phyloP scores from a whole-genome alignment of 2,113 vertebrate genomes.

The Raphicerus campestris region DNA sequence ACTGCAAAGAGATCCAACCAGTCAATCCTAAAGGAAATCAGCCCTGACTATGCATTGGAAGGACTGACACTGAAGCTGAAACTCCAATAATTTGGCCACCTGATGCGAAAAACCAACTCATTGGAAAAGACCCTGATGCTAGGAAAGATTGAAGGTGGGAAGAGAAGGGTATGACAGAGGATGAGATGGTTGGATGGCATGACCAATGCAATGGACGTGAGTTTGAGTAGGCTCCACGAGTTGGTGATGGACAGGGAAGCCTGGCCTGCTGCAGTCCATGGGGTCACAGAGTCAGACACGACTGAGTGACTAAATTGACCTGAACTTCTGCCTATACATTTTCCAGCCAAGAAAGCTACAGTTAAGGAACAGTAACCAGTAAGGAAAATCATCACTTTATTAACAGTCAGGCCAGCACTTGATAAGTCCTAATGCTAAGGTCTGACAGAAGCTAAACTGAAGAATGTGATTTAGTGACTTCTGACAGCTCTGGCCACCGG shows the following conservation, averaged over 20 bases:
- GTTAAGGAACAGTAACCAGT: neutral
- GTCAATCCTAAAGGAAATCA: neutral
- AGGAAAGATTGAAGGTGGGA: neutral
- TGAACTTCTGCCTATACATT: neutral
- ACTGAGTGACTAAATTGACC: neutral
- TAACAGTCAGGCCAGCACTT: neutral
- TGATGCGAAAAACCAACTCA: neutral
- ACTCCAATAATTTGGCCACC: neutral
- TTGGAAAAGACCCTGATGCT: neutral
- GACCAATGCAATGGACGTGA: neutral
- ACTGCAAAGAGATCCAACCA: neutral
- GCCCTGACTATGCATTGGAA: neutral
- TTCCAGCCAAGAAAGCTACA: constrained; percentile 4
- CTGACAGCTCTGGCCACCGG: neutral
- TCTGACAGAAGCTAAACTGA: neutral
- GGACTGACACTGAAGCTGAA: neutral
- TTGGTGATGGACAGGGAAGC: neutral
- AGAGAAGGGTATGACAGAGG: neutral
- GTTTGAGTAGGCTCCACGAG: neutral
- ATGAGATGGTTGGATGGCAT: neutral
- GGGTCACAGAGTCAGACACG: neutral
- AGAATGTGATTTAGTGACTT: neutral
- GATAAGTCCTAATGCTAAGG: neutral
- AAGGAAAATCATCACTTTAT: neutral
- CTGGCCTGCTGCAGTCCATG: neutral